Evolutionary conservation across 2,888 invertebrate species (phyloP).

Genomic region (Entomobrya multifasciata): DNA sequence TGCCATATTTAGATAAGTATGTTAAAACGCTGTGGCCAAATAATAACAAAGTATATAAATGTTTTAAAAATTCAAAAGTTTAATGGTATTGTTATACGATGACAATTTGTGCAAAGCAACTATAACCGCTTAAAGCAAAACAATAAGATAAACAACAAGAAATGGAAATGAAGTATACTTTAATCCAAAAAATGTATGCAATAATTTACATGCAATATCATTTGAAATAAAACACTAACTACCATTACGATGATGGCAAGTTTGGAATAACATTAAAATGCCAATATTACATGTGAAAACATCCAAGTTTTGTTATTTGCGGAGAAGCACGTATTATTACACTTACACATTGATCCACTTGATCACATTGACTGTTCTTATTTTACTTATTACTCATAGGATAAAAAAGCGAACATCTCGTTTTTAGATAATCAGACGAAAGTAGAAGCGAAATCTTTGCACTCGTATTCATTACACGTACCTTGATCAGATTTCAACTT

Average conservation of each 20-base stretch:
- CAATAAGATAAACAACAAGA: neutral
- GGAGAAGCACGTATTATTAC: neutral
- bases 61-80: neutral
- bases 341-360: conserved; percentile 10
- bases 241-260: conserved; percentile 43
- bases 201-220: conserved; percentile 47
- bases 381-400: neutral
- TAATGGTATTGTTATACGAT: neutral
- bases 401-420: neutral
- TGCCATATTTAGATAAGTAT: too few species aligned
- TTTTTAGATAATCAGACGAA: too few species aligned
- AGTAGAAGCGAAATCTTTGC: too few species aligned
- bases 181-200: too few species aligned
- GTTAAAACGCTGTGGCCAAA: too few species aligned
- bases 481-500: conserved; percentile 2
- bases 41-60: conserved; percentile 21
- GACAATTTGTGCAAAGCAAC: conserved; percentile 8
- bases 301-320: conserved; percentile 54
- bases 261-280: conserved; percentile 48
- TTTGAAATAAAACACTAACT: conserved; percentile 62
- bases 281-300: conserved; percentile 49
- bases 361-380: neutral
- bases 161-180: neutral
- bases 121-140: conserved; percentile 8
- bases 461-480: neutral